Evolutionary conservation across 2,797 vertebrate species (phyloP), one percentile per base, ranked within the genome.

Genomic region (Thaleichthys pacificus): DNA sequence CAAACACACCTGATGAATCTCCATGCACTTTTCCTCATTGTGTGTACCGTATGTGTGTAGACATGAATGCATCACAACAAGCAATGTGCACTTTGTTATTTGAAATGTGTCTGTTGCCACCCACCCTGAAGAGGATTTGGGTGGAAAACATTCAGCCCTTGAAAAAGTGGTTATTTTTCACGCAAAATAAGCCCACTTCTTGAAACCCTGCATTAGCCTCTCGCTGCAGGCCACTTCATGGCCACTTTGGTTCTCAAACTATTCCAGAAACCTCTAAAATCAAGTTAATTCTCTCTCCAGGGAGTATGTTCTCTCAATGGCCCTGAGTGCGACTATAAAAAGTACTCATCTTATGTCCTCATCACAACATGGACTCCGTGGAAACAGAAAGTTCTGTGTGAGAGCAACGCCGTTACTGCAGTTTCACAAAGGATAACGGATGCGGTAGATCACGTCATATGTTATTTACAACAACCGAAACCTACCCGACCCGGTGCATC

Each of bases 191-290:
- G 64, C 71, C 54, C 32, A 42, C 68, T 73, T 72, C 62, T 80
- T 70, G 4, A 22, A 24, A 4, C n/a, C n/a, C 38, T 26, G 35
- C 9, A 15, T 35, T n/a, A 5, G 5, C 7, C 54, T 32, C 47
- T 12, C 14, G n/a, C 49, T 11, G 21, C 14, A 54, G 12, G 24
- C 61, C 69, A 78, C 70, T 77, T 71, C 30, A 78, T 68, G 32
- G 67, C 66, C 69, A 62, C 72, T 77, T 80, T 69, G 67, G 61
- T 79, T 79, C 77, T 61, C 69, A 74, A 78, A 76, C 66, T 71
- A 26, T n/a, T 72, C 68, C 63, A 76, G 66, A 72, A 75, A 67
- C 60, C 64, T 35, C 66, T 38, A 57, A 69, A 54, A 60, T 64
- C 22, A 57, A 77, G 71, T 49, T 69, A 64, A 76, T 75, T 61